A percentile compares a stretch with the other conserved stretches of the same genome.
Evolutionary conservation across 2,113 vertebrate species (phyloP).

Genomic region (Emydocephalus ijimae): DNA sequence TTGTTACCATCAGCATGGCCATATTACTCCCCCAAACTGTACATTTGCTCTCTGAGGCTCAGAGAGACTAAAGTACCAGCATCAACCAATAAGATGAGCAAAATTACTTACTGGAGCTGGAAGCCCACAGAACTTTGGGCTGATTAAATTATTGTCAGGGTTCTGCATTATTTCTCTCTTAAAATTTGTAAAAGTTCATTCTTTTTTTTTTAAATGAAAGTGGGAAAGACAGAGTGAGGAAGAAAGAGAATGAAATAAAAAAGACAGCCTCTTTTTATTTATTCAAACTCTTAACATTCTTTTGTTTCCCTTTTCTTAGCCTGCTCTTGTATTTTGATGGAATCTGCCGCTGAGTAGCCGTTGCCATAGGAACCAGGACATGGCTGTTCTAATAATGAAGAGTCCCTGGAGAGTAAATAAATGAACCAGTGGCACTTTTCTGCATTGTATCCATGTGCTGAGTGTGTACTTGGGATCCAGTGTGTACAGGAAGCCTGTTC

Average conservation of each 20-base stretch:
- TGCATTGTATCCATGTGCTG: conserved; percentile 12
- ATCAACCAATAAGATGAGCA: not conserved
- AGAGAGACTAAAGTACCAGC: not conserved
- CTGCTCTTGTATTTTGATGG: conserved; percentile 45
- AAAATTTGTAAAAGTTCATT: not conserved
- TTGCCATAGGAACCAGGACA: conserved; percentile 59
- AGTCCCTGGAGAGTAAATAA: conserved; percentile 51
- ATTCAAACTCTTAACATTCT: conserved; percentile 29
- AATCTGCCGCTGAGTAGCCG: conserved; percentile 44
- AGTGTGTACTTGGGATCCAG: not conserved
- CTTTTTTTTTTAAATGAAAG: not conserved
- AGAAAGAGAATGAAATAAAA: not conserved
- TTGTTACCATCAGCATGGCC: not conserved
- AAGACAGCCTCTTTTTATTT: conserved; percentile 21
- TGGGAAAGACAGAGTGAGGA: not conserved
- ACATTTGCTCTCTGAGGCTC: not conserved
- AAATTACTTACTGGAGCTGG: not conserved
- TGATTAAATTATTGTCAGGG: not conserved
- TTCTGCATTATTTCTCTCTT: not conserved
- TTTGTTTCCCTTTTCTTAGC: conserved; percentile 19
- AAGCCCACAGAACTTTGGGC: accelerated
- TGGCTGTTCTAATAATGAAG: conserved; percentile 32
- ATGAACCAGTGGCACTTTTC: conserved; percentile 32
- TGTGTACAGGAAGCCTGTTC: not conserved
- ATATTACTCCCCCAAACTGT: not conserved